Evolutionary conservation across 2,113 vertebrate genomes (phyloP).

Genomic region (Melanerpes formicivorus): DNA sequence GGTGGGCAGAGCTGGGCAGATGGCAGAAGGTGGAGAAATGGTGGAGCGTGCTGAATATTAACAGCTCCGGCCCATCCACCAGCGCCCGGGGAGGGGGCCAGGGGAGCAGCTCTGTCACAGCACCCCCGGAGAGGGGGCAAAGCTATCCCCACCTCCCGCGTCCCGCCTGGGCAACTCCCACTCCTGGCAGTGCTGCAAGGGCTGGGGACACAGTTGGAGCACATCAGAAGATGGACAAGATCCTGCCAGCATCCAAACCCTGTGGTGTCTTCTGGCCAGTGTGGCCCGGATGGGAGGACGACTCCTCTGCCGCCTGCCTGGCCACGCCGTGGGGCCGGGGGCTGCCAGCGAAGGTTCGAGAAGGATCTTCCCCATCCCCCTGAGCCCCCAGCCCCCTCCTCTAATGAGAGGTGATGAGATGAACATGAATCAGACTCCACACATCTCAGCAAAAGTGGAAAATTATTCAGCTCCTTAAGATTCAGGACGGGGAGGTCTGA

Average conservation of each 20-base stretch:
- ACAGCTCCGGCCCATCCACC: slow-evolving; percentile 33
- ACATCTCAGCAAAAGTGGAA: slow-evolving; percentile 75
- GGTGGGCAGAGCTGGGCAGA: slow-evolving; percentile 73
- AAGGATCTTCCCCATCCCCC: neutral
- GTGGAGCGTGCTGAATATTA: slow-evolving; percentile 63
- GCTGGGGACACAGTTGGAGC: neutral
- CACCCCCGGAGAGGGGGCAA: neutral
- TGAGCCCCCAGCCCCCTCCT: slow-evolving; percentile 22
- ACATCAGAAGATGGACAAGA: neutral
- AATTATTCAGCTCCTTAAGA: slow-evolving; percentile 82
- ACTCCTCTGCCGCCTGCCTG: neutral
- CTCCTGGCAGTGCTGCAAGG: neutral
- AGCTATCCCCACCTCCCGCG: neutral
- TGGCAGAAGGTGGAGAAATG: slow-evolving; percentile 71
- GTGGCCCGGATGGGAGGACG: neutral
- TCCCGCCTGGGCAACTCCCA: neutral
- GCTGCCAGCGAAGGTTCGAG: slow-evolving; percentile 7
- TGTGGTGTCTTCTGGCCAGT: rapidly evolving
- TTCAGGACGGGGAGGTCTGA: slow-evolving; percentile 78
- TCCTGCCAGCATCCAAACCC: neutral
- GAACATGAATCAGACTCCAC: slow-evolving; percentile 60
- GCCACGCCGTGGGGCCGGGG: neutral
- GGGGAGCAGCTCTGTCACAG: neutral
- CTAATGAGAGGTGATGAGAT: slow-evolving; percentile 65
- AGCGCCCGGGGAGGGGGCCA: neutral